Evolutionary conservation across 1,140 invertebrate species (phyloP).

Genomic region (Aphidius ervi): DNA sequence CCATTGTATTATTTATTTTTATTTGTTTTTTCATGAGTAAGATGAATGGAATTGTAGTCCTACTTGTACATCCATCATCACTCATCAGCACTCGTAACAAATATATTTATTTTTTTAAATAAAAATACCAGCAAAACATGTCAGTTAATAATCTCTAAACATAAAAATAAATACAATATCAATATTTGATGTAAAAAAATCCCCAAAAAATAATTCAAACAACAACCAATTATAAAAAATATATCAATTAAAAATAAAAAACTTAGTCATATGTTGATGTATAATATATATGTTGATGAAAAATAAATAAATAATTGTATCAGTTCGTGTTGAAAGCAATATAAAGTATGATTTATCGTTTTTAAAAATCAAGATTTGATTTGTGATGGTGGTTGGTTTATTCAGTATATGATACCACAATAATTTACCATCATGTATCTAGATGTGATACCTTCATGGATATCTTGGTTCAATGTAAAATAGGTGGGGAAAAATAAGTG

Average conservation of each 20-base stretch:
- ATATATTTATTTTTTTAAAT: too few species aligned
- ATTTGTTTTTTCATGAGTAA: constrained; percentile 23
- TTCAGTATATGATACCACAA: too few species aligned
- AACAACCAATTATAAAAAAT: too few species aligned
- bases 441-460: constrained; percentile 2
- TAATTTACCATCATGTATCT: too few species aligned
- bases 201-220: too few species aligned
- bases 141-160: too few species aligned
- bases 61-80: constrained; percentile 8
- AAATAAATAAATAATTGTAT: constrained; percentile 15
- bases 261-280: neutral
- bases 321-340: constrained; percentile 35
- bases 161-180: too few species aligned
- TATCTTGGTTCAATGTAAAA: neutral
- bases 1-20: constrained; percentile 23
- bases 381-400: constrained; percentile 31
- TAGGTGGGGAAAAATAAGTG: neutral
- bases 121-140: too few species aligned
- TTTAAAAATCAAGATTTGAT: constrained; percentile 48
- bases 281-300: neutral
- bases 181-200: too few species aligned
- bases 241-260: constrained; percentile 4
- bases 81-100: neutral
- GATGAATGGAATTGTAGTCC: constrained; percentile 22
- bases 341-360: constrained; percentile 51